Conservation (phyloP, 2,797 vertebrate species). For the Cynopterus sphinx region DNA sequence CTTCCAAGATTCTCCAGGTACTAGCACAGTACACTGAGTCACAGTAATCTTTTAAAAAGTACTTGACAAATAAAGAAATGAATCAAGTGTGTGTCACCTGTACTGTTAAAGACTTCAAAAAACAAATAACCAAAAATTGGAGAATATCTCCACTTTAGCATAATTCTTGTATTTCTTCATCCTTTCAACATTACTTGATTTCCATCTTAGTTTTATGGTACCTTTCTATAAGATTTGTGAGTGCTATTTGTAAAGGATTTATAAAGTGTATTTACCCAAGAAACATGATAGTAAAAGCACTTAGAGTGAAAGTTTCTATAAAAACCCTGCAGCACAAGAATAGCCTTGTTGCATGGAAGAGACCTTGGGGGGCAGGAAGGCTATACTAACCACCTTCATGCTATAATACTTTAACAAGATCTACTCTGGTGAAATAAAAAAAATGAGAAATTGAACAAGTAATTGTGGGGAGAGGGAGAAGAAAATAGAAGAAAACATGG, state of each 20-base stretch:
- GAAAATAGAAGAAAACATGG: neutral
- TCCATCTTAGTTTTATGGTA: neutral
- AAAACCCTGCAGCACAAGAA: neutral
- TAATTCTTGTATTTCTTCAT: neutral
- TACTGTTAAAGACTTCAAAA: neutral
- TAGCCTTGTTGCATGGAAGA: neutral
- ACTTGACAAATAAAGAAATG: slow-evolving; percentile 7
- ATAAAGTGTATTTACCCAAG: neutral
- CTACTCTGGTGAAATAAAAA: neutral
- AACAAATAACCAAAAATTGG: neutral
- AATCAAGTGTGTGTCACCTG: neutral
- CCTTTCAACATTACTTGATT: neutral
- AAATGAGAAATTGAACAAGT: neutral
- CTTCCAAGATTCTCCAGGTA: neutral
- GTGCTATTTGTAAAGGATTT: neutral
- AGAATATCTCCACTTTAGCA: neutral
- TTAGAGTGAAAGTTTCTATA: neutral
- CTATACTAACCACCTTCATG: neutral
- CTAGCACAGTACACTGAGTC: neutral
- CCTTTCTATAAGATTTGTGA: neutral
- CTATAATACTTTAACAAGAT: neutral
- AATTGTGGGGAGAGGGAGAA: neutral
- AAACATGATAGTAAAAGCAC: neutral
- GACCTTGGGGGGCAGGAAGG: neutral
- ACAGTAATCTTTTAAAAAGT: neutral